Evolutionary conservation across 2,888 invertebrate genomes (phyloP).

Genomic region (Rhingia rostrata): DNA sequence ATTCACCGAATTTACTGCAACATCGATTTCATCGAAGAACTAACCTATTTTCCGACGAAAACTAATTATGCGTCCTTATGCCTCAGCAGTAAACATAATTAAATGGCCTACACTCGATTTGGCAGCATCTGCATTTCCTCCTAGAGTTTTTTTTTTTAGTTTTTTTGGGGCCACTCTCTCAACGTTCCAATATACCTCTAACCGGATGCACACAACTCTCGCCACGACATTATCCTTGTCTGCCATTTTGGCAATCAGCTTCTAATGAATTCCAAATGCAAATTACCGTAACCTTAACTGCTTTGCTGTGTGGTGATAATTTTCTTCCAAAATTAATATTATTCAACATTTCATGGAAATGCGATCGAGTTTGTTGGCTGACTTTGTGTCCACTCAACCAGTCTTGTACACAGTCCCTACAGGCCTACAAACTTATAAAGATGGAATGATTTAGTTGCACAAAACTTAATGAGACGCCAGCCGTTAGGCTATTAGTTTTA

Average conservation of each 20-base stretch:
- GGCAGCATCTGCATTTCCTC: constrained; percentile 35
- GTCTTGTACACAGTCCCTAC: background rate
- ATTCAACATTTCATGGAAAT: constrained; percentile 36
- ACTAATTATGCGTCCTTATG: constrained; percentile 26
- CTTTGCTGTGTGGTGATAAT: constrained; percentile 40
- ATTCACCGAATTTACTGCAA: background rate
- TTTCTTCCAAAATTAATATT: constrained; percentile 32
- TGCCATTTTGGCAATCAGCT: constrained; percentile 38
- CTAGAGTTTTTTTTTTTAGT: background rate
- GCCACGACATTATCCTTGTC: constrained; percentile 5
- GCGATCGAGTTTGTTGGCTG: background rate
- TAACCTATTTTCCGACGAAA: background rate
- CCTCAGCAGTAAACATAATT: constrained; percentile 45
- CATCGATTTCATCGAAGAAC: background rate
- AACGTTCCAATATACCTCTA: background rate
- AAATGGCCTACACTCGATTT: constrained; percentile 38
- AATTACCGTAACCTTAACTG: constrained; percentile 51
- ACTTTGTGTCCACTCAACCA: background rate
- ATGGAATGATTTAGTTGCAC: constrained; percentile 40
- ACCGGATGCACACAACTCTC: constrained; percentile 5
- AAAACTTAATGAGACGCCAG: constrained; percentile 37
- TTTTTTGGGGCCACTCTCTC: too few species aligned
- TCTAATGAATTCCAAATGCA: constrained; percentile 53
- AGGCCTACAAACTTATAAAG: background rate
- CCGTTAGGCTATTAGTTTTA: constrained; percentile 42